Conservation (phyloP, 2,113 vertebrate species). For the Prolemur simus region DNA sequence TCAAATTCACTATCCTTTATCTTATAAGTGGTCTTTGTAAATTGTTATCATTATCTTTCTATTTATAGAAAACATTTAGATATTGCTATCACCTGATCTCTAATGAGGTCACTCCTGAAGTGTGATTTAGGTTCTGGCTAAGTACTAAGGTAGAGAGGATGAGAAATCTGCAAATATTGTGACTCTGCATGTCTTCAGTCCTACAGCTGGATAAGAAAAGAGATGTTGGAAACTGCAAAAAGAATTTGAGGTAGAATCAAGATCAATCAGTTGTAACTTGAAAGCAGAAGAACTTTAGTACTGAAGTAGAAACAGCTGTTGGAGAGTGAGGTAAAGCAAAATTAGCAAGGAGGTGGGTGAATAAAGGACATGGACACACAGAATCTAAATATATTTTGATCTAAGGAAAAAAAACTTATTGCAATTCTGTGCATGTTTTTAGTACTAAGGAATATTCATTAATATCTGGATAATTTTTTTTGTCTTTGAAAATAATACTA, state of each 20-base stretch:
- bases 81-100: background rate
- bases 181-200: background rate
- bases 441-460: background rate
- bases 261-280: background rate
- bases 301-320: background rate
- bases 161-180: background rate
- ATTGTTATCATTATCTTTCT: background rate
- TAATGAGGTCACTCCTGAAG: background rate
- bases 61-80: background rate
- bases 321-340: background rate
- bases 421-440: background rate
- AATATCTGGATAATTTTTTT: background rate
- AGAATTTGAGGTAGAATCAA: background rate
- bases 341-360: background rate
- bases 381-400: conserved; percentile 1
- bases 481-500: background rate
- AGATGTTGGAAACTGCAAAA: background rate
- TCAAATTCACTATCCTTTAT: background rate
- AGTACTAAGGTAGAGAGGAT: background rate
- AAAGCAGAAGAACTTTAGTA: background rate
- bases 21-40: background rate
- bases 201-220: background rate
- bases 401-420: background rate
- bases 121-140: background rate
- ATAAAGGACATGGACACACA: background rate